A percentile compares a stretch with the other conserved stretches of the same genome.
Conservation (phyloP, 2,888 invertebrate species). For the Hypsopygia costalis region DNA sequence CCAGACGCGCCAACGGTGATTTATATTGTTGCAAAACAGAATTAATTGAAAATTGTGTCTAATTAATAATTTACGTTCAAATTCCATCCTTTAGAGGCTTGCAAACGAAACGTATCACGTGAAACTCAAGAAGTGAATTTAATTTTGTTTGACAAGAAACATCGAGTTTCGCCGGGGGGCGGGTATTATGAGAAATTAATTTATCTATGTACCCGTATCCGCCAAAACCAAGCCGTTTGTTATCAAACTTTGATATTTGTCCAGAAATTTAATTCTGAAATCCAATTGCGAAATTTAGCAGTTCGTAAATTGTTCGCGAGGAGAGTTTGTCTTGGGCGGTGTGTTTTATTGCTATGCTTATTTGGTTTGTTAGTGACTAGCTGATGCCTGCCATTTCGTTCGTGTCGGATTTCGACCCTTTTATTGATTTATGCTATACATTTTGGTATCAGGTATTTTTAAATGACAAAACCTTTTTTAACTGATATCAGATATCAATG, state of each 20-base stretch:
- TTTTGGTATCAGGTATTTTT: no score
- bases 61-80: no score
- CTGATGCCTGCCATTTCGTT: no score
- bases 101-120: slow-evolving; percentile 2
- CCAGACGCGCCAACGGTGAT: no score
- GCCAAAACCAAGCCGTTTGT: slow-evolving; percentile 6
- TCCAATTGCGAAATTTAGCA: slow-evolving; percentile 1
- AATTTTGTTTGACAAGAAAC: slow-evolving; percentile 9
- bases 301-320: background rate
- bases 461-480: no score
- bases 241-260: slow-evolving; percentile 2
- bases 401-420: no score
- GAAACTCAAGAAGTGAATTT: slow-evolving; percentile 7
- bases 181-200: background rate
- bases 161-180: background rate
- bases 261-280: slow-evolving; percentile 8
- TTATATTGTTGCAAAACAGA: no score
- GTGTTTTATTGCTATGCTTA: background rate
- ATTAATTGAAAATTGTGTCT: no score
- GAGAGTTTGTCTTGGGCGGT: background rate
- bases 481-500: no score
- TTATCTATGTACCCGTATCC: background rate
- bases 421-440: no score
- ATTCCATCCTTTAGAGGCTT: no score
- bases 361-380: no score